A percentile compares a stretch with the other conserved stretches of the same genome.
phyloP scores from a whole-genome alignment of 2,888 invertebrate genomes.

The Barypeithes pellucidus region DNA sequence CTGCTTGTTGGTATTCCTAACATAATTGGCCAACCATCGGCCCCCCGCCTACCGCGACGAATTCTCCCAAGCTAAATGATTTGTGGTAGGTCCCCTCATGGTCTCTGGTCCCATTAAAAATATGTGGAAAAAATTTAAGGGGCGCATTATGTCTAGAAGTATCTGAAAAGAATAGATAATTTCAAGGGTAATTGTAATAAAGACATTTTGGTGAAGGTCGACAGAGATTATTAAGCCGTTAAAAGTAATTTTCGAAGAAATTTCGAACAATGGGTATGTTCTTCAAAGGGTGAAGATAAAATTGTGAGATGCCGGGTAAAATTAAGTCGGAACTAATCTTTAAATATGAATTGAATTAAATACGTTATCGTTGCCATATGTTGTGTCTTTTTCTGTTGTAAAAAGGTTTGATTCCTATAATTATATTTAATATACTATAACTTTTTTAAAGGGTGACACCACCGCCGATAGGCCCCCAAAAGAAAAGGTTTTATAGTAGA shows the following conservation, averaged over 20 bases:
- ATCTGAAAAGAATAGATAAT: constrained; percentile 15
- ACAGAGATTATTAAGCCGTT: constrained; percentile 36
- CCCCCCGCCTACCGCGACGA: constrained; percentile 9
- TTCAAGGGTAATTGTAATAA: constrained; percentile 18
- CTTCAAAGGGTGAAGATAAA: constrained; percentile 14
- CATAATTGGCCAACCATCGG: constrained; percentile 8
- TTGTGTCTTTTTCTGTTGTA: too few relatives aligned
- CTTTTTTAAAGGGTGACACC: too few relatives aligned
- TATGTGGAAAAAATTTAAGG: constrained; percentile 16
- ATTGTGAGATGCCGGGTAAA: background rate
- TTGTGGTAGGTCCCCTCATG: constrained; percentile 11
- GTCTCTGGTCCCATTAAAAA: background rate
- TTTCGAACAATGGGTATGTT: background rate
- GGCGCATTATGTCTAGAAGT: background rate
- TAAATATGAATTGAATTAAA: constrained; percentile 15
- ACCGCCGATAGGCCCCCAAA: too few relatives aligned
- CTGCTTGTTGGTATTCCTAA: constrained; percentile 5
- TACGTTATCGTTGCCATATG: constrained; percentile 8
- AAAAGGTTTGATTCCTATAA: too few relatives aligned
- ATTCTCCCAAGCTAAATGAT: constrained; percentile 5
- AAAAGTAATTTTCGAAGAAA: constrained; percentile 24
- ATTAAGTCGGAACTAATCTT: constrained; percentile 17
- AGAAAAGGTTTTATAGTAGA: too few relatives aligned
- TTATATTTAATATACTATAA: too few relatives aligned
- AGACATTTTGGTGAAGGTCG: constrained; percentile 32